A percentile compares a stretch with the other conserved stretches of the same genome.
These are phyloP conservation scores for Oxyura jamaicensis DNA, from an alignment of 2,113 vertebrate species.

Conservation along the genomic window DNA sequence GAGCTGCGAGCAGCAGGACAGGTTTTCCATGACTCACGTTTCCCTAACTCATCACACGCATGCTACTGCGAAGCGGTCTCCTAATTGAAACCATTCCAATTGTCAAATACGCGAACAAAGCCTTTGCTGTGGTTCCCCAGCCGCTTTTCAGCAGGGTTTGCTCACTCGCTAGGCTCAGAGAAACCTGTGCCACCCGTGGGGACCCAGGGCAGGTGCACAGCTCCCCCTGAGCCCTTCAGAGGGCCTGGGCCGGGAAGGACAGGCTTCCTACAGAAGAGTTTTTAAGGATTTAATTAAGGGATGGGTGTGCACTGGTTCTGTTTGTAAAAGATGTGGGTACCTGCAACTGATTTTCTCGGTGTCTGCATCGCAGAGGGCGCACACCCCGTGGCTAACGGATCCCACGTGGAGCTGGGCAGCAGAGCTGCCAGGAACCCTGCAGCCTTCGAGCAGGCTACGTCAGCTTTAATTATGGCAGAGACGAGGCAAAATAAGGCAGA, in stretches of 20 bases:
- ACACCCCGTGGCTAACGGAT: fast-evolving
- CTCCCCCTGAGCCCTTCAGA: background rate
- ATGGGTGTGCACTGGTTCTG: fast-evolving
- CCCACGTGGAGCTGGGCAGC: background rate
- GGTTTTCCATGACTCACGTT: background rate
- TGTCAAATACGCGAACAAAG: background rate
- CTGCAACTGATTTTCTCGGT: background rate
- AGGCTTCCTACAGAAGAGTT: background rate
- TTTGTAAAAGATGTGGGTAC: background rate
- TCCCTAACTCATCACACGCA: background rate
- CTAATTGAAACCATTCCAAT: background rate
- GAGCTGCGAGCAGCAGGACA: background rate
- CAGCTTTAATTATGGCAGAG: background rate
- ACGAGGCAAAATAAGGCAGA: background rate
- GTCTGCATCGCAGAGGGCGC: background rate
- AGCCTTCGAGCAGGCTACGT: background rate
- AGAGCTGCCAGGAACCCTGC: background rate
- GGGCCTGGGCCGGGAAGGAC: background rate
- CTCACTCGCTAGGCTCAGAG: background rate
- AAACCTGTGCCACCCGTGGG: background rate
- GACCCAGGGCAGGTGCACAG: background rate
- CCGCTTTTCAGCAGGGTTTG: background rate
- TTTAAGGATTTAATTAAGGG: background rate
- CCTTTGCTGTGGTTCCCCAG: background rate
- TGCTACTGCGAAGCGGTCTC: background rate